Conservation (phyloP, 2,113 vertebrate genomes). For the Mustela lutreola region DNA sequence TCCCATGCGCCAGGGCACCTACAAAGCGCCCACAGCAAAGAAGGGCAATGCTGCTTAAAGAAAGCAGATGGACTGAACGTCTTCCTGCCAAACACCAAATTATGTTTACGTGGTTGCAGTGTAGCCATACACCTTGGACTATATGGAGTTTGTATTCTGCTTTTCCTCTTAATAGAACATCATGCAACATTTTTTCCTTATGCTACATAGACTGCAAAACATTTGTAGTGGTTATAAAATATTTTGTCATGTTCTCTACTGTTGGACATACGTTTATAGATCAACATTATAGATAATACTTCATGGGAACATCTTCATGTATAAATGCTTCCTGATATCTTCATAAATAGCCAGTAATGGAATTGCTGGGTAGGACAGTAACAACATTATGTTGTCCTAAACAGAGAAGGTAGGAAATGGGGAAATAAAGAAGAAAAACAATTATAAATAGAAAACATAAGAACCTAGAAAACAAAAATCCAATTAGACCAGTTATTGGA, state of each 20-base stretch:
- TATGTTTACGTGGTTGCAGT: background rate
- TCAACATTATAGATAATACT: background rate
- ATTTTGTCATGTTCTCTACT: background rate
- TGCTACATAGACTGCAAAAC: background rate
- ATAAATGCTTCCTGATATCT: background rate
- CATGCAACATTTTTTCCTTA: slow-evolving; percentile 10
- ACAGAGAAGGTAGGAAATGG: background rate
- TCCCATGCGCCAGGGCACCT: background rate
- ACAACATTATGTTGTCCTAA: background rate
- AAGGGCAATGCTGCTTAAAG: background rate
- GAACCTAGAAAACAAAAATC: background rate
- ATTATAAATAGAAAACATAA: background rate
- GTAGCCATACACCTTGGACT: background rate
- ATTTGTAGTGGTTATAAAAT: background rate
- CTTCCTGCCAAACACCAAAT: background rate
- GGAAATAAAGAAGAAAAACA: slow-evolving; percentile 20
- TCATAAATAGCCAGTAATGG: background rate
- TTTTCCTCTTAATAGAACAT: background rate
- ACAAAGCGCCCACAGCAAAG: background rate
- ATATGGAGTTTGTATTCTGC: background rate
- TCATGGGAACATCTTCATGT: background rate
- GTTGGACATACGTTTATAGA: background rate
- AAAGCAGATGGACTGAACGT: background rate
- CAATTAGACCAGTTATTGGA: background rate
- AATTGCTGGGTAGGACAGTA: background rate